Conservation (phyloP, 2,888 invertebrate genomes). For the Liopterus haemorrhoidalis region DNA sequence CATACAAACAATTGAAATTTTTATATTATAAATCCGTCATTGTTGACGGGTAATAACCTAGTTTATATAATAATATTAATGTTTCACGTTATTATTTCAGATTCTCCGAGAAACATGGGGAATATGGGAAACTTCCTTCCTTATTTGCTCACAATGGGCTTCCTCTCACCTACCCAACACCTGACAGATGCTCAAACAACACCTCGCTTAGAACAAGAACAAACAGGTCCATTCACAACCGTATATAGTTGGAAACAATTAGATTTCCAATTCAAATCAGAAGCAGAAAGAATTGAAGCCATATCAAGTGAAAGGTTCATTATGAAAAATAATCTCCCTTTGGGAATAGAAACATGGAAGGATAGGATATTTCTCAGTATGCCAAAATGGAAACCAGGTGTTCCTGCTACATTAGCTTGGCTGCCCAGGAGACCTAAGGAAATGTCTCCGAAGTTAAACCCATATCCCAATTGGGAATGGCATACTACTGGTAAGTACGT, state of each 20-base stretch:
- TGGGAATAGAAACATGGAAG: conserved; percentile 65
- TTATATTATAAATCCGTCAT: no score
- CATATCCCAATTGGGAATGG: conserved; percentile 72
- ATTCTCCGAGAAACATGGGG: no score
- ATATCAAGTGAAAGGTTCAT: conserved; percentile 57
- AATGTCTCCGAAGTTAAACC: conserved; percentile 57
- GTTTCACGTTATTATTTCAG: no score
- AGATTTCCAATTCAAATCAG: conserved; percentile 65
- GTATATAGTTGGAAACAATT: conserved; percentile 69
- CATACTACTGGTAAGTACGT: conserved; percentile 51
- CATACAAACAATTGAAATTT: no score
- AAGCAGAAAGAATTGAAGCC: conserved; percentile 53
- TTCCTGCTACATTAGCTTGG: conserved; percentile 67
- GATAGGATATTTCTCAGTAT: conserved; percentile 67
- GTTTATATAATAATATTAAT: no score
- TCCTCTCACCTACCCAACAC: conserved; percentile 26
- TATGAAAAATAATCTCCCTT: conserved; percentile 66
- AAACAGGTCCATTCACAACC: conserved; percentile 54
- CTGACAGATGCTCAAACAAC: conserved; percentile 8
- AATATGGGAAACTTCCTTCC: conserved; percentile 45
- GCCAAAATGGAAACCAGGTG: conserved; percentile 70
- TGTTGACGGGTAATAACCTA: no score
- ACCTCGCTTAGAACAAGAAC: conserved; percentile 37
- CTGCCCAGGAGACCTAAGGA: conserved; percentile 55
- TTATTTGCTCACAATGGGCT: conserved; percentile 49